These are phyloP conservation scores for Aethina tumida DNA, from an alignment of 1,140 invertebrate genomes.

Conservation along the genomic window DNA sequence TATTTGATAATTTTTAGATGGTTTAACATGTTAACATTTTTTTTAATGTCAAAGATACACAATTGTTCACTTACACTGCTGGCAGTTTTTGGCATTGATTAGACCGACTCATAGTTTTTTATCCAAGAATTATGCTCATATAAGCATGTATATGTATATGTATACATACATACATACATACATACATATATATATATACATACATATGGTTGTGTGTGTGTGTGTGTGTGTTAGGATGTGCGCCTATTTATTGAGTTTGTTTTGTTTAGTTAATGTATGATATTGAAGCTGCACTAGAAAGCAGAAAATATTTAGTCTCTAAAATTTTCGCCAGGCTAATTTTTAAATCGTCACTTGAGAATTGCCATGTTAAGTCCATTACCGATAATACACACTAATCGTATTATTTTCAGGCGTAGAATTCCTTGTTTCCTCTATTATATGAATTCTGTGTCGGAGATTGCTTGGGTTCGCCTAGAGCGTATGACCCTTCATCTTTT, in stretches of 20 bases:
- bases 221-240: constrained; percentile 12
- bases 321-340: constrained; percentile 22
- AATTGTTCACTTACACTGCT: constrained; percentile 21
- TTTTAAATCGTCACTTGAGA: constrained; percentile 22
- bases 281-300: constrained; percentile 23
- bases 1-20: constrained; percentile 17
- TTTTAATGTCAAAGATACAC: constrained; percentile 15
- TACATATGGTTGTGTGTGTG: constrained; percentile 5
- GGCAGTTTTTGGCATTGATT: constrained; percentile 33
- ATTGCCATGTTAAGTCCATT: constrained; percentile 22
- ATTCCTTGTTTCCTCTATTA: constrained; percentile 83
- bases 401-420: constrained; percentile 87
- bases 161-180: constrained; percentile 12
- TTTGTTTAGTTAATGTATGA: constrained; percentile 19
- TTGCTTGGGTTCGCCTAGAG: constrained; percentile 91
- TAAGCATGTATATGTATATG: constrained; percentile 12
- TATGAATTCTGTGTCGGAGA: constrained; percentile 85
- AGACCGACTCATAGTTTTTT: constrained; percentile 27
- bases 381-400: constrained; percentile 27
- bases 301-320: constrained; percentile 30
- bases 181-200: constrained; percentile 3
- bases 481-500: constrained; percentile 98
- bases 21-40: constrained; percentile 16
- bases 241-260: constrained; percentile 20
- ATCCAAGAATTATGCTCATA: constrained; percentile 5